These are phyloP conservation scores for Sipha flava DNA, from an alignment of 1,140 invertebrate genomes.

Conservation along the genomic window DNA sequence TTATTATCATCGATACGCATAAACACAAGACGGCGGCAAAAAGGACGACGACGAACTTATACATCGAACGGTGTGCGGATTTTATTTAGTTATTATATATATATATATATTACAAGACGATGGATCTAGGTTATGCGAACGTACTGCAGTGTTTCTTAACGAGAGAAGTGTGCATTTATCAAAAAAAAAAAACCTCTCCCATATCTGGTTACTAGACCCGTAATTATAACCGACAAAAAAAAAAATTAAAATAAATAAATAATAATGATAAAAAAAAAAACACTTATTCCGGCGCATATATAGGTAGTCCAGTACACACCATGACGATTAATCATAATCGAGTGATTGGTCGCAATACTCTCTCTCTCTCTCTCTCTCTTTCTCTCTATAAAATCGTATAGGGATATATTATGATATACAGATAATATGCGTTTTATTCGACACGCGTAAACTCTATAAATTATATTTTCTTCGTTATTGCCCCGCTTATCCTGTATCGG, in stretches of 20 bases:
- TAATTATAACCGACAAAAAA: slow-evolving; percentile 15
- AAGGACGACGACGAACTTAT: neutral
- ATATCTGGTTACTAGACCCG: slow-evolving; percentile 29
- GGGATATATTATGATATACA: too few relatives aligned
- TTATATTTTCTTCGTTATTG: neutral
- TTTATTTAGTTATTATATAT: too few relatives aligned
- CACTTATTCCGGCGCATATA: neutral
- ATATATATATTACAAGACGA: too few relatives aligned
- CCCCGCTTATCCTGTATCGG: too few relatives aligned
- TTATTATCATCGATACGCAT: slow-evolving; percentile 16
- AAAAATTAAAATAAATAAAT: neutral
- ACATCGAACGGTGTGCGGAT: neutral
- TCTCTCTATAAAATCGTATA: neutral
- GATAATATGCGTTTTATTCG: neutral
- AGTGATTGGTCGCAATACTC: neutral
- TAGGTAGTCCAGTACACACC: too few relatives aligned
- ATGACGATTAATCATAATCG: slow-evolving; percentile 15
- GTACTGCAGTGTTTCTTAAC: neutral
- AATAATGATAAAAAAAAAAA: too few relatives aligned
- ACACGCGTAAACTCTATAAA: neutral
- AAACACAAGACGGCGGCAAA: too few relatives aligned
- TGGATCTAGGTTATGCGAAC: neutral
- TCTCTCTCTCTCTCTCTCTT: too few relatives aligned
- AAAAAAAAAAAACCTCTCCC: slow-evolving; percentile 30
- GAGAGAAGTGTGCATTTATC: neutral